Evolutionary conservation across 2,113 vertebrate genomes (phyloP).

Genomic region (Tringa solitaria): DNA sequence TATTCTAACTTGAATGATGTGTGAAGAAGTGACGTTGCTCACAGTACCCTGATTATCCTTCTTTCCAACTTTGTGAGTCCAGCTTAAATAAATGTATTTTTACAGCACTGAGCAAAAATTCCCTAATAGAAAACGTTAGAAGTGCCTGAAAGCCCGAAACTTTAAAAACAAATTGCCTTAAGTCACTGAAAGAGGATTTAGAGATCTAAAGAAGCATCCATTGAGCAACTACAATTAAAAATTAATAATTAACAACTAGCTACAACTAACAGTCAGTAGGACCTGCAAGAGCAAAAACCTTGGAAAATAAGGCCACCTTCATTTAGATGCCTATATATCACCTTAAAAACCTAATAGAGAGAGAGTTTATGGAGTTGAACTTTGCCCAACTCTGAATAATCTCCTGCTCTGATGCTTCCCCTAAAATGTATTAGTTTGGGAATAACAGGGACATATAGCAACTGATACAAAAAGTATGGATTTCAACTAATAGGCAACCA

Average conservation of each 20-base stretch:
- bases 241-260: not conserved
- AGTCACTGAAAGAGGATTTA: not conserved
- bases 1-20: constrained; percentile 65
- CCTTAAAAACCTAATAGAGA: not conserved
- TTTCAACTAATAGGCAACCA: not conserved
- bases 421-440: not conserved
- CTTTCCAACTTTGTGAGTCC: constrained; percentile 7
- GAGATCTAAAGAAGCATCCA: not conserved
- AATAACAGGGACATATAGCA: not conserved
- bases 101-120: not conserved
- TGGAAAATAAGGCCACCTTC: not conserved
- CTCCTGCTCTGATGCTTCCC: not conserved
- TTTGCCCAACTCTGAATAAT: not conserved
- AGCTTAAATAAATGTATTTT: not conserved
- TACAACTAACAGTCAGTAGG: not conserved
- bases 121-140: not conserved
- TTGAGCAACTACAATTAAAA: not conserved
- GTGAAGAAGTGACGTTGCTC: constrained; percentile 37
- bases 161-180: not conserved
- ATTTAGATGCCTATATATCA: not conserved
- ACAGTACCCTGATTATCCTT: constrained; percentile 21
- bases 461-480: not conserved
- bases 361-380: not conserved
- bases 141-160: not conserved
- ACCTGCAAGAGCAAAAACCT: not conserved